Conservation (phyloP, 1,140 invertebrate genomes). For the Ceratosolen solmsi region DNA sequence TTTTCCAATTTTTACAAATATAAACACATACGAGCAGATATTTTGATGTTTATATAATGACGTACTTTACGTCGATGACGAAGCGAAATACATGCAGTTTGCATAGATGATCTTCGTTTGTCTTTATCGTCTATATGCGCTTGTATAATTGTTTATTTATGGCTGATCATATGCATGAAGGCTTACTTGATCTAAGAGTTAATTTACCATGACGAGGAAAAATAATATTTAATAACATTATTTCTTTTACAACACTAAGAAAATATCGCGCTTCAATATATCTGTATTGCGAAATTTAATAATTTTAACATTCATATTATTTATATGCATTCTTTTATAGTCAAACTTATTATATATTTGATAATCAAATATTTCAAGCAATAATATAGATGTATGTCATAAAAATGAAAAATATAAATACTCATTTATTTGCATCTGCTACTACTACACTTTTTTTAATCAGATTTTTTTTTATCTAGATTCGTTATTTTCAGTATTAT, state of each 20-base stretch:
- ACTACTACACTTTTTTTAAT: no score
- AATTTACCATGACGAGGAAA: conserved; percentile 19
- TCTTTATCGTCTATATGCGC: conserved; percentile 9
- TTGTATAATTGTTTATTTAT: conserved; percentile 41
- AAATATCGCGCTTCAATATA: background rate
- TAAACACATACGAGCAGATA: background rate
- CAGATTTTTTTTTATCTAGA: no score
- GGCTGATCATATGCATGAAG: background rate
- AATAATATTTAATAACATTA: conserved; percentile 8
- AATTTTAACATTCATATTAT: no score
- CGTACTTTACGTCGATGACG: conserved; percentile 28
- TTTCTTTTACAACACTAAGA: background rate
- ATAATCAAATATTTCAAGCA: no score
- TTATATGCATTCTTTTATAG: no score
- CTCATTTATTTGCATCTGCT: no score
- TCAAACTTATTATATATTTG: no score
- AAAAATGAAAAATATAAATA: no score
- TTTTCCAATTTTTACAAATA: no score
- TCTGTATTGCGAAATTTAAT: background rate
- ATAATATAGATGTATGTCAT: no score
- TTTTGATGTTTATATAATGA: background rate
- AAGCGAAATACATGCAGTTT: conserved; percentile 9
- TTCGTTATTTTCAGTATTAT: no score
- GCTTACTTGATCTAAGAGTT: conserved; percentile 22
- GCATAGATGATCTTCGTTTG: conserved; percentile 3